These are phyloP conservation scores for Otus sunia DNA, from an alignment of 2,113 vertebrate species.

Conservation along the genomic window DNA sequence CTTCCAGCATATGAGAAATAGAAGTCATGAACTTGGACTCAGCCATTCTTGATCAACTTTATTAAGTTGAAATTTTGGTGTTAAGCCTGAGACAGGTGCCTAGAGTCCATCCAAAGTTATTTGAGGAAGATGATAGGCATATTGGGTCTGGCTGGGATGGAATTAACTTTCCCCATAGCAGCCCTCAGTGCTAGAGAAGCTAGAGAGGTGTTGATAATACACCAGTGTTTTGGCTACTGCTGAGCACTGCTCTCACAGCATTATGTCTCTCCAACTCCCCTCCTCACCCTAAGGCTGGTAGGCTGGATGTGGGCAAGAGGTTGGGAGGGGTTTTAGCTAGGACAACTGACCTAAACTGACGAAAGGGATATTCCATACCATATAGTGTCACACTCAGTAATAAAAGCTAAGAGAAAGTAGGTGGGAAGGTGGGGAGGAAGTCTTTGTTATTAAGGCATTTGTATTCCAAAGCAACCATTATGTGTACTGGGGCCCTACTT, in stretches of 20 bases:
- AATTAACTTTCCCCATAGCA: neutral
- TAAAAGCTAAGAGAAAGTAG: neutral
- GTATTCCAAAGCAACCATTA: neutral
- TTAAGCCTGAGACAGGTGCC: neutral
- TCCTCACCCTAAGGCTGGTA: neutral
- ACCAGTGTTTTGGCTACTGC: neutral
- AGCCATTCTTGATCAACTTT: neutral
- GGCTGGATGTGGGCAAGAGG: fast-evolving
- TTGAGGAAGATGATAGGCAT: neutral
- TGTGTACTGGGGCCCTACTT: neutral
- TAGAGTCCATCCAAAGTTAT: neutral
- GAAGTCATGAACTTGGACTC: neutral
- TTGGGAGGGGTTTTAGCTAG: neutral
- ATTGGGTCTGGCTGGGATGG: no score
- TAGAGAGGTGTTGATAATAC: neutral
- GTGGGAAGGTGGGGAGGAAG: fast-evolving
- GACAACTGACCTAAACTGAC: neutral
- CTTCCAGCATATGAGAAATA: neutral
- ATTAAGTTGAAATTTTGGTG: neutral
- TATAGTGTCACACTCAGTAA: neutral
- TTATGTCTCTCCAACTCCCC: neutral
- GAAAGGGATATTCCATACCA: neutral
- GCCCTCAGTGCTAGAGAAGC: no score
- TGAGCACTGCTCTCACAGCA: neutral
- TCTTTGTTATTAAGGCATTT: neutral